These are phyloP conservation scores for Melangyna quadrimaculata DNA, from an alignment of 2,888 invertebrate species.

Conservation along the genomic window DNA sequence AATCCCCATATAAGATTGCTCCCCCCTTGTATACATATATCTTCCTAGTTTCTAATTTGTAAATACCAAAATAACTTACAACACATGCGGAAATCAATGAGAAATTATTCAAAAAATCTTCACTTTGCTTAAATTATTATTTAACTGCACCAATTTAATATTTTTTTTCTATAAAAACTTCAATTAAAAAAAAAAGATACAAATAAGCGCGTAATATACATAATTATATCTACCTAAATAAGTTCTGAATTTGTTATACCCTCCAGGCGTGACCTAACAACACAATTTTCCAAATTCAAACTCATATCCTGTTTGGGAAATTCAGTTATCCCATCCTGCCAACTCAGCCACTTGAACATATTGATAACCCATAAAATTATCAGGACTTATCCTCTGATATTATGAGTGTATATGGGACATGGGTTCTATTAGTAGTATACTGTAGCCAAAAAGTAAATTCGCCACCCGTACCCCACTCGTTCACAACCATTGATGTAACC, in stretches of 20 bases:
- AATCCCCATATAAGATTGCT: no score
- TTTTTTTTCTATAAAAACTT: neutral
- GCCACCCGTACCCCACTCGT: neutral
- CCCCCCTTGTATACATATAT: no score
- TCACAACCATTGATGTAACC: neutral
- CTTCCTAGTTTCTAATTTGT: no score
- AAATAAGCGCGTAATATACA: neutral
- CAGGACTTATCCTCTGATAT: conserved; percentile 51
- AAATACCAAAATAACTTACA: no score
- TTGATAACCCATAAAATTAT: conserved; percentile 70
- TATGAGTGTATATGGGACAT: neutral
- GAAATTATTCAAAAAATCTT: neutral
- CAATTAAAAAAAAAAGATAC: neutral
- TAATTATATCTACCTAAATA: neutral
- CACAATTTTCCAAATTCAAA: conserved; percentile 15
- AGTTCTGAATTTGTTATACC: neutral
- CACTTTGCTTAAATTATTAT: neutral
- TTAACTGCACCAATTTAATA: neutral
- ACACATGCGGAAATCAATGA: no score
- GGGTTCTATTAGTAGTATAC: neutral
- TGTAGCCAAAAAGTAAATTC: conserved; percentile 33
- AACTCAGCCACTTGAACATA: conserved; percentile 38
- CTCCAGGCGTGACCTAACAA: neutral
- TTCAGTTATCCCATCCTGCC: conserved; percentile 17
- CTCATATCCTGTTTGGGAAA: conserved; percentile 10